Base-by-base conservation (phyloP, 92 coral and sea anemone genomes). In the Bergia sp. region DNA sequence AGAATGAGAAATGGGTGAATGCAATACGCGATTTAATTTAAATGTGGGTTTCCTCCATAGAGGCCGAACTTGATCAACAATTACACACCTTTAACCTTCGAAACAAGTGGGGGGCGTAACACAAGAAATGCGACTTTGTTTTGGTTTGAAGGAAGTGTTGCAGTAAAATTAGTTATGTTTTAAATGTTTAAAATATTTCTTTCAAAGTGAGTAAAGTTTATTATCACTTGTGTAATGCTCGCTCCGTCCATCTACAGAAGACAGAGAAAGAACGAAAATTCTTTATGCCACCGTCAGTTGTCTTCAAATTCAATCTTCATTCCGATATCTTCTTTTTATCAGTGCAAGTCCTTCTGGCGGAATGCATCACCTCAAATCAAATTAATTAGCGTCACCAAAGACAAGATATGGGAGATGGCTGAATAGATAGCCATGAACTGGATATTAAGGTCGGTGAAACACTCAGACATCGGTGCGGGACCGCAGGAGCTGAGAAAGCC, bases 381-480 rank as follows among this genome's bases (percentile, higher is more conserved):
- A 84, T 84, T 84, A 84, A 84, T 84, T 84, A 84, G 50, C 74
- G 87, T 84, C 87, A 84, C 75, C 61, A 50, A 69, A 8, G 79
- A 84, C 37, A 73, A 49, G 79, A 53, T 74, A 23, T 45, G 77
- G 65, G 45, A 84, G 79, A 84, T 69, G 53, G 65, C 53, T 53
- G 79, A 49, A 47, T 1, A 69, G 87, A 84, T 84, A 84, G 44
- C 44, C 21, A 45, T 69, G 47, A 67, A 67, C 38, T 71, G 73
- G 50, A 67, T 84, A 49, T 11, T 47, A 71, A 1, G 72, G 55
- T 37, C 49, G 40, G 69, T 79, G 80, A 7, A 40, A 82, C 55
- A 12, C 58, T 53, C 58, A 66, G 74, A 69, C 64, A 49, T 71
- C 36, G 66, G 87, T 36, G 75, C 42, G 45, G 80, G 53, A 44